These are phyloP conservation scores for Oscheius sp. DNA, from an alignment of 2,888 invertebrate genomes.

Conservation along the genomic window DNA sequence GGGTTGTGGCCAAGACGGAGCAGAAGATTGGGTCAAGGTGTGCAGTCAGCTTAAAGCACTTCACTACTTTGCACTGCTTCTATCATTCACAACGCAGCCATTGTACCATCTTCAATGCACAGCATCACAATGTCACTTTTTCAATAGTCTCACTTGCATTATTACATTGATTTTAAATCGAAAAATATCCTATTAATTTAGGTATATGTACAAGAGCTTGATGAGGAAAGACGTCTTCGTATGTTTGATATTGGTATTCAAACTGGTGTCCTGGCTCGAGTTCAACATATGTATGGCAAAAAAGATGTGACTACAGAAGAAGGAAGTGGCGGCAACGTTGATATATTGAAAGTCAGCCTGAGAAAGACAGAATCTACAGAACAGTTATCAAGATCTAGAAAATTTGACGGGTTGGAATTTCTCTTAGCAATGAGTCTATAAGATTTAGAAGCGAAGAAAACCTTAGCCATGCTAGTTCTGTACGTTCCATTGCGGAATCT, in stretches of 20 bases:
- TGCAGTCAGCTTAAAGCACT: not conserved
- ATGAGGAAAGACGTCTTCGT: slow-evolving; percentile 44
- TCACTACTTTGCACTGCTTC: not conserved
- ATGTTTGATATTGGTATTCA: slow-evolving; percentile 63
- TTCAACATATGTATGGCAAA: slow-evolving; percentile 56
- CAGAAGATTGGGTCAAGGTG: slow-evolving; percentile 54
- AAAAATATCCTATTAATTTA: slow-evolving; percentile 24
- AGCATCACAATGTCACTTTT: slow-evolving; percentile 1
- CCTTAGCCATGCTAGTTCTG: slow-evolving; percentile 27
- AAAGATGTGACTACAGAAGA: slow-evolving; percentile 18
- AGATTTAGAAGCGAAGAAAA: slow-evolving; percentile 27
- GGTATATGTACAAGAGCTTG: slow-evolving; percentile 53
- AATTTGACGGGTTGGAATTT: slow-evolving; percentile 4
- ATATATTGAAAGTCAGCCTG: slow-evolving; percentile 26
- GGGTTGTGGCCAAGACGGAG: slow-evolving; percentile 28
- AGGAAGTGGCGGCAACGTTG: slow-evolving; percentile 17
- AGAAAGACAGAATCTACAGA: slow-evolving; percentile 28
- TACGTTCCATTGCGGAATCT: slow-evolving; percentile 29
- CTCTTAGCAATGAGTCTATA: not conserved
- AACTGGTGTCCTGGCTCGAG: slow-evolving; percentile 58
- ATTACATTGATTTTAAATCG: not conserved
- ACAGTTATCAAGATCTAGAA: not conserved
- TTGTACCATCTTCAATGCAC: slow-evolving; percentile 5
- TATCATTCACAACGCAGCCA: not conserved
- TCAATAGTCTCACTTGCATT: not conserved